Percentiles rank a stretch among this genome's conserved stretches.
phyloP scores from a whole-genome alignment of 2,113 vertebrate genomes.

The Caretta caretta region DNA sequence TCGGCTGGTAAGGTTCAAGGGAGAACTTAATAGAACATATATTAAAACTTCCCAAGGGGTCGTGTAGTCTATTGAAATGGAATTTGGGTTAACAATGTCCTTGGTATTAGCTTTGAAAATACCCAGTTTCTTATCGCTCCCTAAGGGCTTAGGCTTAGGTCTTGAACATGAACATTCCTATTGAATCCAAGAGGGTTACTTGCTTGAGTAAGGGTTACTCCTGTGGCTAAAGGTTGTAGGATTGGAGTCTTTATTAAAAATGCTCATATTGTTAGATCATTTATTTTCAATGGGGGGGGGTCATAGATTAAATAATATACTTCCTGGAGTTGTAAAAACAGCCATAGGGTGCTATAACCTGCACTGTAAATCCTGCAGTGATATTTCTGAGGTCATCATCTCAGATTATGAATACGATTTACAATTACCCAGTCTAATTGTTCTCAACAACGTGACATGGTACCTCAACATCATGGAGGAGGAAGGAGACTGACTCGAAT shows the following conservation, averaged over 20 bases:
- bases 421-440: not conserved
- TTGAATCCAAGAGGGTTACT: constrained; percentile 12
- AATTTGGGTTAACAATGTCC: not conserved
- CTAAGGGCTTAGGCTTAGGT: not conserved
- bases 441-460: not conserved
- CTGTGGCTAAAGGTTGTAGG: not conserved
- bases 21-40: not conserved
- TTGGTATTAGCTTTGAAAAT: not conserved
- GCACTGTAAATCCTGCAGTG: not conserved
- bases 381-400: not conserved
- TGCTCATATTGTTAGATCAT: not conserved
- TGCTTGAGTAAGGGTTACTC: not conserved
- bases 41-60: not conserved
- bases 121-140: not conserved
- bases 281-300: not conserved
- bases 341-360: not conserved
- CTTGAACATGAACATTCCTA: not conserved
- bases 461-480: not conserved
- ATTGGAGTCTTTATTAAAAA: not conserved
- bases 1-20: not conserved
- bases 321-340: not conserved
- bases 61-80: not conserved
- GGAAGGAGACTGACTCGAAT: not conserved
- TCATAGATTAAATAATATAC: not conserved
- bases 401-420: not conserved